A percentile compares a stretch with the other conserved stretches of the same genome.
Evolutionary conservation across 2,797 vertebrate species (phyloP).

Genomic region (Hydrolagus colliei): DNA sequence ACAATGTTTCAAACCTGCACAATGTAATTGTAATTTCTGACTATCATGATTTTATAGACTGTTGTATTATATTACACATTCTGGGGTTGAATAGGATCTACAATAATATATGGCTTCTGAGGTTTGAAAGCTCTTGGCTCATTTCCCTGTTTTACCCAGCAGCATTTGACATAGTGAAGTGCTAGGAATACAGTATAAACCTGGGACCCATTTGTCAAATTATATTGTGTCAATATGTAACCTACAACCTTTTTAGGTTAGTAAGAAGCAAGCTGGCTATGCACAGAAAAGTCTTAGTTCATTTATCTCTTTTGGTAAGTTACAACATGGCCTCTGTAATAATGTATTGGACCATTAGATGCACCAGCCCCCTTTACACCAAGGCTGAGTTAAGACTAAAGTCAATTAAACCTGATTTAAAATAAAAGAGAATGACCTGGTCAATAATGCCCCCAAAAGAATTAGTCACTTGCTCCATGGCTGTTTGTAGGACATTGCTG

Average conservation of each 20-base stretch:
- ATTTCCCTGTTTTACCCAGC: slow-evolving; percentile 39
- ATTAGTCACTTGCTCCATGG: no score
- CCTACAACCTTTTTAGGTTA: slow-evolving; percentile 35
- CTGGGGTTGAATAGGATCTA: slow-evolving; percentile 43
- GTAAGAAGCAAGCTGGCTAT: slow-evolving; percentile 24
- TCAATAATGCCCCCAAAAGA: no score
- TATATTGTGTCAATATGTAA: slow-evolving; percentile 36
- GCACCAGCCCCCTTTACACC: background rate
- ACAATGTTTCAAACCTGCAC: slow-evolving; percentile 17
- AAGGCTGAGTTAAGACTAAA: background rate
- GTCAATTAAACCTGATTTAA: background rate
- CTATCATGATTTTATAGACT: slow-evolving; percentile 33
- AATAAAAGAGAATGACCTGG: no score
- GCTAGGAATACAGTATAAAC: slow-evolving; percentile 32
- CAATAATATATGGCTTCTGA: slow-evolving; percentile 39
- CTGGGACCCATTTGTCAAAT: slow-evolving; percentile 39
- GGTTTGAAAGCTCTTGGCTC: slow-evolving; percentile 40
- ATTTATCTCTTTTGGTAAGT: slow-evolving; percentile 6
- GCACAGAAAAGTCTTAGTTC: slow-evolving; percentile 14
- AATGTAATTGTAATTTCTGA: slow-evolving; percentile 31
- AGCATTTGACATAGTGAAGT: slow-evolving; percentile 11
- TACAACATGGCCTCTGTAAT: background rate
- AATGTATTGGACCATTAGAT: background rate
- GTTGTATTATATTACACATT: slow-evolving; percentile 43
- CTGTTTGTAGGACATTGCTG: no score